phyloP scores from a whole-genome alignment of 2,888 invertebrate genomes.

The Drosophila bunnanda region DNA sequence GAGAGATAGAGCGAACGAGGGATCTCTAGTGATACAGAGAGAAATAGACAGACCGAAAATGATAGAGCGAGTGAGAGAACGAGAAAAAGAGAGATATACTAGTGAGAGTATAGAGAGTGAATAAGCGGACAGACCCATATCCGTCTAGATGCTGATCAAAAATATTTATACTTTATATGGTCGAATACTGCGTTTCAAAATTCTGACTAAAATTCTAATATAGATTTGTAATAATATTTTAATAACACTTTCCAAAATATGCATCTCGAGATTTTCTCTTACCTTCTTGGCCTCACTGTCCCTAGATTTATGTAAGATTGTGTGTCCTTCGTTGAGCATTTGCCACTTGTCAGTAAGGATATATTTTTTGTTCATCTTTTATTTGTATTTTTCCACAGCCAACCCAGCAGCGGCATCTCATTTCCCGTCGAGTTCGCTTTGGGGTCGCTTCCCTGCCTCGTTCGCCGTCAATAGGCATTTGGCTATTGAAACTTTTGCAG shows the following conservation, averaged over 20 bases:
- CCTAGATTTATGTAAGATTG: conserved; percentile 15
- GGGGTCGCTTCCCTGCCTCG: conserved; percentile 14
- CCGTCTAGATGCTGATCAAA: no score
- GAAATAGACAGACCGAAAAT: no score
- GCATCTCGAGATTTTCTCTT: not conserved
- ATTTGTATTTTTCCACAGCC: conserved; percentile 25
- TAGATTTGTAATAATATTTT: not conserved
- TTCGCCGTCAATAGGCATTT: conserved; percentile 72
- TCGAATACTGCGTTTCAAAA: no score
- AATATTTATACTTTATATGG: no score
- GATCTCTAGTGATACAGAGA: no score
- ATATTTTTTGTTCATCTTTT: not conserved
- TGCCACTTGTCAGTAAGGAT: conserved; percentile 48
- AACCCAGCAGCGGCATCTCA: conserved; percentile 64
- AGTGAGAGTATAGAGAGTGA: no score
- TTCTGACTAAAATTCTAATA: no score
- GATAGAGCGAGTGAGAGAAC: no score
- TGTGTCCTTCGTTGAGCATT: conserved; percentile 33
- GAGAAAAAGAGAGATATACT: no score
- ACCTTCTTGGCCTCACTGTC: conserved; percentile 2
- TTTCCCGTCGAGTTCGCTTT: conserved; percentile 61
- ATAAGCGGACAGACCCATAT: no score
- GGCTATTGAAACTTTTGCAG: conserved; percentile 68
- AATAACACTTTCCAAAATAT: not conserved
- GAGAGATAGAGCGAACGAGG: no score